Percentiles rank a stretch among this genome's conserved stretches.
phyloP scores from a whole-genome alignment of 2,888 invertebrate species.

The Periphyllus acericola region DNA sequence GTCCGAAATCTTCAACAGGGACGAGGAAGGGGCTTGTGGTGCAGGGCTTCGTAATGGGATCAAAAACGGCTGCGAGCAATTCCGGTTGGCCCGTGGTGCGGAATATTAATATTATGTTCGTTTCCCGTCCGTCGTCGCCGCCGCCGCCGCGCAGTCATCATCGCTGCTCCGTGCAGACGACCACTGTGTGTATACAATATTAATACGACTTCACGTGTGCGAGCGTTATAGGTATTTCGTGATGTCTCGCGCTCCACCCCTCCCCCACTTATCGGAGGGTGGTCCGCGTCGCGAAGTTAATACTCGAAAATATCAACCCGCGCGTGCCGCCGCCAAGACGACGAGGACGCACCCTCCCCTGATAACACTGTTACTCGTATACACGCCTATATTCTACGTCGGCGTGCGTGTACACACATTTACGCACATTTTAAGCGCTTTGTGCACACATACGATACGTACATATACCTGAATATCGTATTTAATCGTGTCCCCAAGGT shows the following conservation, averaged over 20 bases:
- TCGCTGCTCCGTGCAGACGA: not conserved
- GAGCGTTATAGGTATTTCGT: not conserved
- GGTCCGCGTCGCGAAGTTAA: not conserved
- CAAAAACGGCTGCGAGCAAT: slow-evolving; percentile 54
- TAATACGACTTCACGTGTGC: not conserved
- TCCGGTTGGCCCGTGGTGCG: slow-evolving; percentile 34
- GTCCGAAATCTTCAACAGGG: not conserved
- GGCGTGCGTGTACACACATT: too few species aligned
- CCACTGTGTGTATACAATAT: too few species aligned
- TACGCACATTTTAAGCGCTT: too few species aligned
- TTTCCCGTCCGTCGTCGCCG: not conserved
- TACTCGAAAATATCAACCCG: slow-evolving; percentile 17
- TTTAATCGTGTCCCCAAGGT: too few species aligned
- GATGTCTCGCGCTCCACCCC: too few species aligned
- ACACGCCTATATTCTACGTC: too few species aligned
- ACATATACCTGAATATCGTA: too few species aligned
- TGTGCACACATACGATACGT: too few species aligned
- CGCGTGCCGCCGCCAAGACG: not conserved
- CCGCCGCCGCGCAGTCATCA: not conserved
- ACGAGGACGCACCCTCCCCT: too few species aligned
- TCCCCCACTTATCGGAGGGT: too few species aligned
- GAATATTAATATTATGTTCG: slow-evolving; percentile 40
- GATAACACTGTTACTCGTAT: too few species aligned
- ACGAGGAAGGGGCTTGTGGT: too few species aligned
- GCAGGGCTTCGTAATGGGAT: slow-evolving; percentile 31